Base-by-base conservation (phyloP, 2,888 invertebrate species). In the Stenichneumon culpator region DNA sequence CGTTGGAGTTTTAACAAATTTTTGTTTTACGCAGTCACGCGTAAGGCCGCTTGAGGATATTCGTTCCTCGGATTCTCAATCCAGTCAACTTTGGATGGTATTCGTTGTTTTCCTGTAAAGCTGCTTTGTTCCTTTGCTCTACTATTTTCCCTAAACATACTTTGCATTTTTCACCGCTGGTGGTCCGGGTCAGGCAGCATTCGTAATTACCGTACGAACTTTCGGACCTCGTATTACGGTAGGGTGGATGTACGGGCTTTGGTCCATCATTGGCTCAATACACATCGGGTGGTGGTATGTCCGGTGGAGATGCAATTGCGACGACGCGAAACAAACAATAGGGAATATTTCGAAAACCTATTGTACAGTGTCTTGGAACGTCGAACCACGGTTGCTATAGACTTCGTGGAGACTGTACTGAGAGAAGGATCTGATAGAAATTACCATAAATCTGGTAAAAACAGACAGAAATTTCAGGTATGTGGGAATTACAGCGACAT, bases 161-260 rank as follows among this genome's bases (percentile, higher is more conserved):
- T 32, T 32, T 63, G 60, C 60, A 63, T 63, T 14, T 60, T 63
- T 32, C 60, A 32, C 16, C 16, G 60, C 60, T 16, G 60, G 52
- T 2, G n/a, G 52, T n/a, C 3, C 4, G 3, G 14, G 22, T 25
- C 14, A 16, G 5, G 28, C 14, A 60, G 60, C 60, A 60, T 25
- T 14, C 6, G 6, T 22, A 63, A 63, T 32, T 32, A 32, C 16
- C 6, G 28, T 4, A 16, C 1, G 32, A 32, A 63, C 28, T 25
- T 63, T 32, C 4, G 60, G 32, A 63, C n/a, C 16, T 16, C 14
- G 44, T 14, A 16, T 14, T 16, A 44, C 16, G 16, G 44, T 44
- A 4, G 44, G 16, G 44, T 44, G 3, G 14, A 44, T 16, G 44
- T 44, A 44, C 44, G 3, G 44, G 14, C 16, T 44, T 63, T 63